A percentile compares a stretch with the other conserved stretches of the same genome.
Conservation (phyloP, 2,113 vertebrate genomes). For the Eurystomus gularis region DNA sequence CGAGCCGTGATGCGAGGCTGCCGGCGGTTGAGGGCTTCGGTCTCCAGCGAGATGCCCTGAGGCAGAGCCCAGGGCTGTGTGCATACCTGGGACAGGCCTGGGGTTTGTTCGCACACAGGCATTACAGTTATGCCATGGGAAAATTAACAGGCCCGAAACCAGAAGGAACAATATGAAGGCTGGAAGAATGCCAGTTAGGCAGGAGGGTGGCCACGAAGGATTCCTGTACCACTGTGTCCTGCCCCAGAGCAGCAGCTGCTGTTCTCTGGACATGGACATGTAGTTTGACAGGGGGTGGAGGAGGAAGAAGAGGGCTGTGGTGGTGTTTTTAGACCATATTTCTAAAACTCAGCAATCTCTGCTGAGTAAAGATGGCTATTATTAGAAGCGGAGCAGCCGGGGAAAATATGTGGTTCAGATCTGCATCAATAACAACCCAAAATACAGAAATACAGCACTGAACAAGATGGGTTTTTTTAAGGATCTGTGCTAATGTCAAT, state of each 20-base stretch:
- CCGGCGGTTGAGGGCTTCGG: rapidly evolving
- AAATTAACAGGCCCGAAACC: neutral
- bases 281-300: neutral
- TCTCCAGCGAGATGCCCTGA: rapidly evolving
- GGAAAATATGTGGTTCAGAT: neutral
- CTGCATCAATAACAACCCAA: neutral
- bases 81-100: rapidly evolving
- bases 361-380: neutral
- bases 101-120: neutral
- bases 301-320: rapidly evolving
- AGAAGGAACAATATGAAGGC: rapidly evolving
- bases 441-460: neutral
- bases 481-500: rapidly evolving
- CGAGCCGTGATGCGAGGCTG: neutral
- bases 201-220: rapidly evolving
- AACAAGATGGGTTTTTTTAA: neutral
- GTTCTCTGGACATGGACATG: rapidly evolving
- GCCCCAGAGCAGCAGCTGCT: neutral
- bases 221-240: neutral
- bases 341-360: neutral
- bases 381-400: neutral
- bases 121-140: neutral
- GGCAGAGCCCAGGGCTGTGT: neutral
- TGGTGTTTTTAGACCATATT: neutral
- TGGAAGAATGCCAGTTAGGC: neutral